A percentile compares a stretch with the other conserved stretches of the same genome.
Conservation (phyloP, 2,888 invertebrate genomes). For the Junonia oenone region DNA sequence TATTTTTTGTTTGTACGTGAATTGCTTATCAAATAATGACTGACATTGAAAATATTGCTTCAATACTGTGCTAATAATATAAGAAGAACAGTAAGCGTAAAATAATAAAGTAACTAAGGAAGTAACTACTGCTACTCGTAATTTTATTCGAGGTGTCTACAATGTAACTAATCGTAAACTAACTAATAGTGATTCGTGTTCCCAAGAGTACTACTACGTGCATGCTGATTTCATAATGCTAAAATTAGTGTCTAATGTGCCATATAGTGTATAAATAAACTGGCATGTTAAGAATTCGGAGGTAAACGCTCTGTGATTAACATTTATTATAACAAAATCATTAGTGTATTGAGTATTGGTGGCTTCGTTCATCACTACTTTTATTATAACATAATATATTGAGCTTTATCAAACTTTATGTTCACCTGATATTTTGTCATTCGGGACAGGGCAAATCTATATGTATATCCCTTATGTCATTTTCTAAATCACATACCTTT, state of each 20-base stretch:
- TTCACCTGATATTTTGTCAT: too few relatives aligned
- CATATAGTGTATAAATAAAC: conserved; percentile 55
- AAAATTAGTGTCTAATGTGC: conserved; percentile 59
- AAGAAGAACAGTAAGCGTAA: conserved; percentile 39
- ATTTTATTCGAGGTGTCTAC: conserved; percentile 45
- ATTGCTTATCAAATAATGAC: conserved; percentile 46
- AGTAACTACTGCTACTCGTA: conserved; percentile 40
- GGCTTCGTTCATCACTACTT: conserved; percentile 7
- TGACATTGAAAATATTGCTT: conserved; percentile 46
- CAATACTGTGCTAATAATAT: conserved; percentile 40
- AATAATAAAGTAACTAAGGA: conserved; percentile 24
- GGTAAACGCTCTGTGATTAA: conserved; percentile 46
- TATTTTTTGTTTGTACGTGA: conserved; percentile 42
- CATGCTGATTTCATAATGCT: conserved; percentile 65
- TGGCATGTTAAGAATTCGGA: conserved; percentile 46
- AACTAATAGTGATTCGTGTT: conserved; percentile 51
- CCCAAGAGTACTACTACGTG: conserved; percentile 59
- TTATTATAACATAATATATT: too few relatives aligned
- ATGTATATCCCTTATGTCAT: too few relatives aligned
- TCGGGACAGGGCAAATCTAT: too few relatives aligned
- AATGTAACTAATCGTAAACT: conserved; percentile 40
- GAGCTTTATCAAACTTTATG: too few relatives aligned
- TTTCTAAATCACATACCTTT: too few relatives aligned
- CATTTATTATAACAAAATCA: conserved; percentile 6
- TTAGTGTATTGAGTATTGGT: conserved; percentile 17